These are phyloP conservation scores for Scopus umbretta DNA, from an alignment of 2,113 vertebrate genomes.

Conservation along the genomic window DNA sequence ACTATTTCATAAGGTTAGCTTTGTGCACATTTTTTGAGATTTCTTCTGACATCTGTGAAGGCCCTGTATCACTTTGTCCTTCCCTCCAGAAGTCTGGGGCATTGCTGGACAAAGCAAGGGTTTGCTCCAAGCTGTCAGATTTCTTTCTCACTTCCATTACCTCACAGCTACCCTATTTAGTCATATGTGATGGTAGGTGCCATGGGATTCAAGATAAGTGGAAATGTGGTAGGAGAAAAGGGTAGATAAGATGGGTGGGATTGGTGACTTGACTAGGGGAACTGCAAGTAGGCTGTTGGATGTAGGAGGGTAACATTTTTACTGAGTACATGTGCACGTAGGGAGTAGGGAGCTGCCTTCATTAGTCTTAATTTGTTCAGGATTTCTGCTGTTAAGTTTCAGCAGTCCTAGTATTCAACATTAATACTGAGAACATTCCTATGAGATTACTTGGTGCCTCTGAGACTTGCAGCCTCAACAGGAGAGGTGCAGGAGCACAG, in stretches of 20 bases:
- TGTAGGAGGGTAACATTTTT: neutral
- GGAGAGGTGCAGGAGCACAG: neutral
- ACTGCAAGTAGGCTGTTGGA: neutral
- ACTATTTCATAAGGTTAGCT: neutral
- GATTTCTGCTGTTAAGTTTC: neutral
- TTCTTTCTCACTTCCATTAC: neutral
- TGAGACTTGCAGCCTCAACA: neutral
- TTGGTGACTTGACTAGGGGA: neutral
- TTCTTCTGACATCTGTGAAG: neutral
- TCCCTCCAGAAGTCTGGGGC: neutral
- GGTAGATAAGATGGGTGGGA: neutral
- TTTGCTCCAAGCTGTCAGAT: neutral
- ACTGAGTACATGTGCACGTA: neutral
- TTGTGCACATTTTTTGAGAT: neutral
- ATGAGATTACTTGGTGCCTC: neutral
- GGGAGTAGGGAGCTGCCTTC: neutral
- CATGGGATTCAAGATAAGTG: fast-evolving
- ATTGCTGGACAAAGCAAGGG: neutral
- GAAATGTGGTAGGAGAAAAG: neutral
- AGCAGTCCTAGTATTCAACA: neutral
- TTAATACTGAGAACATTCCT: neutral
- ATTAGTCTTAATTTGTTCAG: neutral
- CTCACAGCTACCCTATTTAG: neutral
- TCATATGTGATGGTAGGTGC: neutral
- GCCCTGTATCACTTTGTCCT: neutral